Conservation (phyloP, 2,113 vertebrate genomes). For the Actenoides lindsayi region DNA sequence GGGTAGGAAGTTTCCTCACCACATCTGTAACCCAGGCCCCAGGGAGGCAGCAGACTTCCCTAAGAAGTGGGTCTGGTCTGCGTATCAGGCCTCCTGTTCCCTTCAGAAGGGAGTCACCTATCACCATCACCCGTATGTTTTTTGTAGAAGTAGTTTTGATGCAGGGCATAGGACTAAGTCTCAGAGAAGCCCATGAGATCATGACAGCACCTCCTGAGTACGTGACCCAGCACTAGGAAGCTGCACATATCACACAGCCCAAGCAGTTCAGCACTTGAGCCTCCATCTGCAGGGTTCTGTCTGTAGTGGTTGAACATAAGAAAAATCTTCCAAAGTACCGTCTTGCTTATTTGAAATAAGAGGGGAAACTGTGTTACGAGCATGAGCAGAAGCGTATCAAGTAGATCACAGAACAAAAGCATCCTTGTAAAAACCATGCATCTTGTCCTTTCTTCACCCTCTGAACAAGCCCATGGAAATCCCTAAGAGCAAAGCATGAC, state of each 20-base stretch:
- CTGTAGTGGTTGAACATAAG: accelerated
- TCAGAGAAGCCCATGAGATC: not conserved
- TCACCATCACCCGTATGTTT: not conserved
- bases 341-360: not conserved
- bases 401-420: not conserved
- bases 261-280: not conserved
- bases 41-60: too few relatives aligned
- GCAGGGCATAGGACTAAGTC: not conserved
- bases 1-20: too few relatives aligned
- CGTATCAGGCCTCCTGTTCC: not conserved
- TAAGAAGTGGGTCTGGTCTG: not conserved
- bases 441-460: not conserved
- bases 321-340: not conserved
- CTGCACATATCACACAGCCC: not conserved
- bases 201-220: accelerated
- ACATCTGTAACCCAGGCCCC: too few relatives aligned
- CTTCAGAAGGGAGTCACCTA: not conserved
- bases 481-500: not conserved
- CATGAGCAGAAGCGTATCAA: not conserved
- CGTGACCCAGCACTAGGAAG: not conserved
- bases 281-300: not conserved
- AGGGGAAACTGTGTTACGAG: not conserved
- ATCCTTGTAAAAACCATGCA: not conserved
- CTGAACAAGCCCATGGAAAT: not conserved
- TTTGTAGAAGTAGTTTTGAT: not conserved